These are phyloP conservation scores for Pyrrhosoma nymphula DNA, from an alignment of 2,888 invertebrate genomes.

Conservation along the genomic window DNA sequence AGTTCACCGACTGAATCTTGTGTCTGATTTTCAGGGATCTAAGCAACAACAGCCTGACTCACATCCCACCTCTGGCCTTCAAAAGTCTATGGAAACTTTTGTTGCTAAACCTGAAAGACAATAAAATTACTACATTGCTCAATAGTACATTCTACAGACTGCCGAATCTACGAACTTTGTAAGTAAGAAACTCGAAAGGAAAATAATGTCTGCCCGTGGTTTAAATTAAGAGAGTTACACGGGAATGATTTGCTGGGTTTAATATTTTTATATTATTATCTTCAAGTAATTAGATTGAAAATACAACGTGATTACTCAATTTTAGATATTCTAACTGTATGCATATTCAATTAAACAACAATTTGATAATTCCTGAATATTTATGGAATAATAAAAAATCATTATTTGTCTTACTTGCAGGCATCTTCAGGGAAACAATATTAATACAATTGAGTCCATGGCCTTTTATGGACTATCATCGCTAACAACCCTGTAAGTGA, in stretches of 20 bases:
- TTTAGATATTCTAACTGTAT: too few relatives aligned
- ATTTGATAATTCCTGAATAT: too few relatives aligned
- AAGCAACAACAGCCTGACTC: constrained; percentile 76
- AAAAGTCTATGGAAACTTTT: constrained; percentile 75
- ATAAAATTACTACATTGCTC: constrained; percentile 74
- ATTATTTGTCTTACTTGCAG: constrained; percentile 72
- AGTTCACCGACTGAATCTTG: background rate
- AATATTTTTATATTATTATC: too few relatives aligned
- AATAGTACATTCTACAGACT: constrained; percentile 75
- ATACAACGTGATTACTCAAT: too few relatives aligned
- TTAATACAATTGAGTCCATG: constrained; percentile 73
- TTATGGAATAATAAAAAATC: background rate
- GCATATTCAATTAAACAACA: too few relatives aligned
- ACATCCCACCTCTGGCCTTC: constrained; percentile 76
- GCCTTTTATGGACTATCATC: constrained; percentile 76
- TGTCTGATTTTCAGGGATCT: constrained; percentile 75
- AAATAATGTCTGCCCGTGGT: too few relatives aligned
- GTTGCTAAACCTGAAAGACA: constrained; percentile 75
- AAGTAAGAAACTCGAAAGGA: constrained; percentile 73
- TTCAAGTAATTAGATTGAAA: too few relatives aligned
- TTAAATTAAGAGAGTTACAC: too few relatives aligned
- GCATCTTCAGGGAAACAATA: constrained; percentile 75
- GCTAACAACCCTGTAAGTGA: constrained; percentile 77
- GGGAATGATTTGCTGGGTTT: too few relatives aligned
- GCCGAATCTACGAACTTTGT: constrained; percentile 76